A percentile compares a stretch with the other conserved stretches of the same genome.
These are phyloP conservation scores for Idaea biselata DNA, from an alignment of 2,888 invertebrate species.

Conservation along the genomic window DNA sequence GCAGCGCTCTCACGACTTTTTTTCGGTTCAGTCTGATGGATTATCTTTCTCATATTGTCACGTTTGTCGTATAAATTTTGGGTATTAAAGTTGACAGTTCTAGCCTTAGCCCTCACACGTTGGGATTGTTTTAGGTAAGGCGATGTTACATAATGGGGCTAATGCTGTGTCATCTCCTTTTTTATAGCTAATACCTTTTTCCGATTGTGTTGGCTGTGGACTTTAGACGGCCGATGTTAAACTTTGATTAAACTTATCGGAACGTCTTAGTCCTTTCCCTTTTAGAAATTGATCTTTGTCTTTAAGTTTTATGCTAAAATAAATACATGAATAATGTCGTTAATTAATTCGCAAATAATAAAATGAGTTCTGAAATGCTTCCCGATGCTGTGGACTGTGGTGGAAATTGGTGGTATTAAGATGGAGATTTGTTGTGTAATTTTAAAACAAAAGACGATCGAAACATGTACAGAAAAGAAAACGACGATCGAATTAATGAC, in stretches of 20 bases:
- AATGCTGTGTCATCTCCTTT: neutral
- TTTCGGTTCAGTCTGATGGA: constrained; percentile 49
- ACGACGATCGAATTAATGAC: no score
- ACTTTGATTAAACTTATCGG: neutral
- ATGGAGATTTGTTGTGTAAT: no score
- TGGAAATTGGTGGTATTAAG: no score
- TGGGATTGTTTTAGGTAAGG: neutral
- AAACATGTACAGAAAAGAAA: no score
- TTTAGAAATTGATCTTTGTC: neutral
- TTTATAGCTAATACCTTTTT: neutral
- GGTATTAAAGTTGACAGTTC: constrained; percentile 27
- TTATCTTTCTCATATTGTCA: constrained; percentile 45
- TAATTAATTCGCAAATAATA: no score
- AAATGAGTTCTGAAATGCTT: no score
- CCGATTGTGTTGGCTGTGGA: neutral
- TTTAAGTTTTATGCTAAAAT: neutral
- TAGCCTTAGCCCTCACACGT: constrained; percentile 2
- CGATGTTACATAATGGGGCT: neutral
- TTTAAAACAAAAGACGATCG: no score
- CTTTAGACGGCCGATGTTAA: neutral
- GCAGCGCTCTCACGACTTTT: constrained; percentile 47
- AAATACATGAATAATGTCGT: no score
- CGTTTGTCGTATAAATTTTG: constrained; percentile 42
- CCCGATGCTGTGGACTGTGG: no score
- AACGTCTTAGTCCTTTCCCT: neutral